Base-by-base conservation (phyloP, 2,113 vertebrate genomes). In the Oryzias curvinotus region DNA sequence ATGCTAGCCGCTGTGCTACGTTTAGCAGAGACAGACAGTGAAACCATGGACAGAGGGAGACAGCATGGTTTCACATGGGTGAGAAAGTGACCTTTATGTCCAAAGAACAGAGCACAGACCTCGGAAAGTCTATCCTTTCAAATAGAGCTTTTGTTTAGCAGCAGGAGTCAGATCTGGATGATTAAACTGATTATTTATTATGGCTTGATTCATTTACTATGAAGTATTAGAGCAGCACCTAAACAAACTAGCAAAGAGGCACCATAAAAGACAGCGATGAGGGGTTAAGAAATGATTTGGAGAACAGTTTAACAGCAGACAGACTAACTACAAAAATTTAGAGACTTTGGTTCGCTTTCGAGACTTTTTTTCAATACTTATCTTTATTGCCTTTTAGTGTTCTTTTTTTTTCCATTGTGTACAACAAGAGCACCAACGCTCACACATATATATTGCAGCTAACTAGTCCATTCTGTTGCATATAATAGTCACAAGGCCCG, bases 231-330 rank as follows among this genome's bases (percentile, higher is more conserved):
- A 93, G 92, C 78, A 91, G 89, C 92, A 52, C 87, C 90, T 89
- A 56, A 72, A 62, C 45, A 55, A 88, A 91, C 91, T 91, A 95
- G 96, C 95, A 93, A 92, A 90, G 90, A 94, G 94, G 93, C 93
- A 88, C 92, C 93, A 86, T 95, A 85, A 94, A 94, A 93, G 93
- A 95, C 92, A 95, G 94, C 93, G 87, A 96, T 95, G 95, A 97
- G 91, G 92, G 92, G 93, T 95, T 95, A 96, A 95, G 83, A 95
- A 94, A 94, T 89, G 52, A 89, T 89, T 93, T 90, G 84, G 90
- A 71, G 89, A 88, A 85, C 89, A 91, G 73, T 77, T 84, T 87
- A 84, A 86, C 67, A 79, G 71, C 73, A 83, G 65, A 90, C 73
- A 85, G 64, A 92, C 92, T 91, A 91, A 91, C 90, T 93, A 94